Evolutionary conservation across 1,140 invertebrate genomes (phyloP).

Genomic region (Himalopsyche phryganea): DNA sequence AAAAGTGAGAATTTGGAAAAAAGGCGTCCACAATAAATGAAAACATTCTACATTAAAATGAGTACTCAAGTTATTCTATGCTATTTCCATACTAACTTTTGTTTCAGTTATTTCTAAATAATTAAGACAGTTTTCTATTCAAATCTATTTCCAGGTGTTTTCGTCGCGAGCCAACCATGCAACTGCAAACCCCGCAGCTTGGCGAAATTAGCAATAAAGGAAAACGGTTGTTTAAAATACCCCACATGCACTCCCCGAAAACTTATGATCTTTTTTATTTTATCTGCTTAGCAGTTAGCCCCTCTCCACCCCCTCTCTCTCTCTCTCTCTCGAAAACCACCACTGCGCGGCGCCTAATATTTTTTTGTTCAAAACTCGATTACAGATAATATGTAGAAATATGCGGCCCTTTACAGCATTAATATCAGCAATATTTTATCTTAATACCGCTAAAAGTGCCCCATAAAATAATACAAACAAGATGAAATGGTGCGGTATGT

Average conservation of each 20-base stretch:
- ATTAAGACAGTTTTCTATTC: no score
- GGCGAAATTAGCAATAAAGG: slow-evolving; percentile 35
- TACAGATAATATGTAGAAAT: slow-evolving; percentile 27
- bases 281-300: slow-evolving; percentile 32
- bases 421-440: slow-evolving; percentile 32
- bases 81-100: no score
- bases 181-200: slow-evolving; percentile 26
- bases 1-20: no score
- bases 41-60: no score
- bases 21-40: no score
- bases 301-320: no score
- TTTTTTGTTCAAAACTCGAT: slow-evolving; percentile 27
- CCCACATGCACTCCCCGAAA: slow-evolving; percentile 31
- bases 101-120: no score
- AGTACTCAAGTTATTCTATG: no score
- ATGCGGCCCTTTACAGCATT: slow-evolving; percentile 12
- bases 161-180: slow-evolving; percentile 1
- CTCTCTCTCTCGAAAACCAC: slow-evolving; percentile 13
- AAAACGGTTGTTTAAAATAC: slow-evolving; percentile 35
- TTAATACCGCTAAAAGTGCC: slow-evolving; percentile 21
- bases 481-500: no score
- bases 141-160: no score
- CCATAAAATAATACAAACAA: no score
- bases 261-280: slow-evolving; percentile 34
- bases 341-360: slow-evolving; percentile 24